Evolutionary conservation across 2,113 vertebrate species (phyloP).

Genomic region (Chrysochloris asiatica): DNA sequence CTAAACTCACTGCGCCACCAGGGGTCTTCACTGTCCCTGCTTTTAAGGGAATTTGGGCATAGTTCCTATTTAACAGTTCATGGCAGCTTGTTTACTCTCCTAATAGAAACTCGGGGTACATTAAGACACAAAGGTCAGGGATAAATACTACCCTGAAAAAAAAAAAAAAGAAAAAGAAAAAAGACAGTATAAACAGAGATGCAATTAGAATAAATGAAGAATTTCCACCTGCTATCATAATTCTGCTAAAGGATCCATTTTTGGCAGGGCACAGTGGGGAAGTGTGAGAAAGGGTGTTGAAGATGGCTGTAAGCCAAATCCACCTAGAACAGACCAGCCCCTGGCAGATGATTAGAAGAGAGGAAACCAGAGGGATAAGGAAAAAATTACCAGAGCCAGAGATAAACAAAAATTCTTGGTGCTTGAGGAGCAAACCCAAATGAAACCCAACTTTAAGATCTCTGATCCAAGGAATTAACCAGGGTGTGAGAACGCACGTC

Average conservation of each 20-base stretch:
- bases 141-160: conserved; percentile 47
- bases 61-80: not conserved
- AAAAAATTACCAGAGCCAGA: conserved; percentile 42
- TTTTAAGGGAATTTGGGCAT: not conserved
- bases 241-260: conserved; percentile 54
- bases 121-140: conserved; percentile 62
- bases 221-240: conserved; percentile 53
- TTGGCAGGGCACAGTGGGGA: conserved; percentile 21
- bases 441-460: conserved; percentile 27
- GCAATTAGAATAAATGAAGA: conserved; percentile 51
- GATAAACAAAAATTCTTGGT: conserved; percentile 56
- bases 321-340: conserved; percentile 50
- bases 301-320: conserved; percentile 63
- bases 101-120: conserved; percentile 11
- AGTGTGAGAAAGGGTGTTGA: conserved; percentile 35
- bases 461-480: conserved; percentile 21
- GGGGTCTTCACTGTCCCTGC: too few relatives aligned
- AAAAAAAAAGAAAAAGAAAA: not conserved
- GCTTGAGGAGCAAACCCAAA: conserved; percentile 49
- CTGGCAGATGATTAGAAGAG: conserved; percentile 55
- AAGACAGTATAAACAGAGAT: conserved; percentile 33
- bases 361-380: conserved; percentile 35
- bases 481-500: not conserved
- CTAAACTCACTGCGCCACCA: too few relatives aligned
- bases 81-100: not conserved